Base-by-base conservation (phyloP, 2,888 invertebrate species). In the Harmothoe impar region DNA sequence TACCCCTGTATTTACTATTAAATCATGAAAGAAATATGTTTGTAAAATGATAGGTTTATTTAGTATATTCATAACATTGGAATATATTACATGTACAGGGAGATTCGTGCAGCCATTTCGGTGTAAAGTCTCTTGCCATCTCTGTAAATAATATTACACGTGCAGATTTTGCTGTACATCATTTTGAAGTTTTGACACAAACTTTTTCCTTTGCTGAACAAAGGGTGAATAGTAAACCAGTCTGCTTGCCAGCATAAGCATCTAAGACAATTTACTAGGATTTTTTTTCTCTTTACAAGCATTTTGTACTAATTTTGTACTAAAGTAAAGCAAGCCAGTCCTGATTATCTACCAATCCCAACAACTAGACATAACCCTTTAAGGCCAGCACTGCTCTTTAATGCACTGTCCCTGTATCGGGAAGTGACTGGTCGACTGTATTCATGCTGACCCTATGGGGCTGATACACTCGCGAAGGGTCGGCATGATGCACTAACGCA, bases 21-120 rank as follows among this genome's bases (percentile, higher is more conserved):
- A n/a, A n/a, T n/a, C 10, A 43, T 43, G 3, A 62, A 62, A n/a
- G 15, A 20, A 62, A n/a, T 20, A 20, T 5, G 20, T 17, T 29
- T 31, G 77, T 77, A 77, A 77, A 77, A 77, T 77, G 77, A 77
- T 77, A 77, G 77, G 0, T 77, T 77, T 77, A 77, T 77, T 77
- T 25, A 77, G 77, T 31, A 29, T 77, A 77, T 77, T 77, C 31
- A 77, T 77, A 77, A 31, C 31, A 29, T 77, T 77, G 25, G 31
- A 77, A 77, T 77, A 77, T 77, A 77, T 77, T 77, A 77, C 77
- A 77, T 77, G 77, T 17, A 77, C 17, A 29, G 77, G 77, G 77
- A 77, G 77, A 77, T 77, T 77, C 77, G 31, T 31, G 77, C 31
- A 62, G 77, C 25, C 77, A 43, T 77, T 77, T 20, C 31, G 77